Evolutionary conservation across 2,797 vertebrate genomes (phyloP).

Genomic region (Eutrigla gurnardus): DNA sequence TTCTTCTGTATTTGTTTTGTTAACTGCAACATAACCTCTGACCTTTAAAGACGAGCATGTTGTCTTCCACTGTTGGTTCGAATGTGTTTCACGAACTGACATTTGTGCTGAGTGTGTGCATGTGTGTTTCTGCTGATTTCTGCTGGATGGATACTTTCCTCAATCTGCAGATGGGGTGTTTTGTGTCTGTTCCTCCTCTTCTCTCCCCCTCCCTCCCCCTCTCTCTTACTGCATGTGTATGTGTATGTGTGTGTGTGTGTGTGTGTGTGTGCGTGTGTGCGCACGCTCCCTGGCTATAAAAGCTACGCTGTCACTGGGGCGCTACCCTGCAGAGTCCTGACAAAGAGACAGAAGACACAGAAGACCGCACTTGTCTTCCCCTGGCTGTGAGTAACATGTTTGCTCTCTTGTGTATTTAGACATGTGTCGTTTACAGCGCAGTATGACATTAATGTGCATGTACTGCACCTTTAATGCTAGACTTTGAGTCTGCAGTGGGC

Average conservation of each 20-base stretch:
- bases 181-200: slow-evolving; percentile 8
- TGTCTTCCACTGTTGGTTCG: no score
- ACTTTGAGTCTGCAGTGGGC: neutral
- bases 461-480: slow-evolving; percentile 1
- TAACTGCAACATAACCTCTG: neutral
- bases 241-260: slow-evolving; percentile 2
- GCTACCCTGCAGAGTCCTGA: slow-evolving; percentile 52
- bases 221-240: neutral
- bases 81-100: neutral
- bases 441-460: neutral
- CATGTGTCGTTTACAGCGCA: neutral
- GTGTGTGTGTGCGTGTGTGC: slow-evolving; percentile 16
- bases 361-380: slow-evolving; percentile 19
- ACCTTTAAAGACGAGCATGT: neutral
- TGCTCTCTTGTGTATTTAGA: neutral
- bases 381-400: slow-evolving; percentile 64
- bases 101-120: slow-evolving; percentile 63
- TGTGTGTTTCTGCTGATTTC: slow-evolving; percentile 52
- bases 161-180: slow-evolving; percentile 26
- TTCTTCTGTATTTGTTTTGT: neutral
- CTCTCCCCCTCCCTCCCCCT: neutral
- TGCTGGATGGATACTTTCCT: slow-evolving; percentile 24
- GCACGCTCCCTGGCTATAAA: slow-evolving; percentile 52
- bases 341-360: slow-evolving; percentile 8
- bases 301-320: slow-evolving; percentile 1